Percentiles rank a stretch among this genome's conserved stretches.
Conservation (phyloP, 2,113 vertebrate species). For the Empidonax alnorum region DNA sequence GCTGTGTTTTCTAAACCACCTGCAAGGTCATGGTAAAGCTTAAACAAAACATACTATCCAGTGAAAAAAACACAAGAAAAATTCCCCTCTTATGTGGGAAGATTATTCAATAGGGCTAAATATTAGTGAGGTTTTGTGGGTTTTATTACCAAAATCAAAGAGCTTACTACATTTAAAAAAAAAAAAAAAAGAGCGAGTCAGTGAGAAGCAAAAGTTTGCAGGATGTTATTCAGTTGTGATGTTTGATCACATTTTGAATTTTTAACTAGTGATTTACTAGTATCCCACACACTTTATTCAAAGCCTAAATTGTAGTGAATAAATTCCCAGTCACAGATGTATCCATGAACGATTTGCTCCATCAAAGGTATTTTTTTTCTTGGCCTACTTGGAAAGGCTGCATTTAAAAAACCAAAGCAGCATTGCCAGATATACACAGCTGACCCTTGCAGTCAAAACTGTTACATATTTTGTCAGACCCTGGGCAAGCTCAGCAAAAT, state of each 20-base stretch:
- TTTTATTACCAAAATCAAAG: constrained; percentile 57
- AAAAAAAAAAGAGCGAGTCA: constrained; percentile 24
- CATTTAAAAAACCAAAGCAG: neutral
- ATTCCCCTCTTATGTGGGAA: constrained; percentile 61
- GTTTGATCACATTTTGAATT: neutral
- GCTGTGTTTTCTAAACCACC: constrained; percentile 61
- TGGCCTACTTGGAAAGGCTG: neutral
- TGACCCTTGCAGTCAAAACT: neutral
- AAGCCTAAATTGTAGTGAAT: neutral
- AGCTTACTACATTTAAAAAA: neutral
- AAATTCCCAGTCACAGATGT: neutral
- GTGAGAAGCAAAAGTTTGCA: constrained; percentile 20
- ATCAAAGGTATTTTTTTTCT: neutral
- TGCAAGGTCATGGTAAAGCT: constrained; percentile 51
- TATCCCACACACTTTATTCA: neutral
- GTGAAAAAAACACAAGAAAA: constrained; percentile 61
- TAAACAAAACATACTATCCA: constrained; percentile 51
- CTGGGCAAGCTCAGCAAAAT: neutral
- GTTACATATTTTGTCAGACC: neutral
- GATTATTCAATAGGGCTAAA: constrained; percentile 58
- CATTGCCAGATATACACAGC: neutral
- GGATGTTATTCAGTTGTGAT: constrained; percentile 31
- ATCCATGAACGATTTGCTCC: neutral
- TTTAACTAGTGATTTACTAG: neutral
- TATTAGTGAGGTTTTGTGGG: constrained; percentile 21